Conservation (phyloP, 2,797 vertebrate species). For the Falco columbarius region DNA sequence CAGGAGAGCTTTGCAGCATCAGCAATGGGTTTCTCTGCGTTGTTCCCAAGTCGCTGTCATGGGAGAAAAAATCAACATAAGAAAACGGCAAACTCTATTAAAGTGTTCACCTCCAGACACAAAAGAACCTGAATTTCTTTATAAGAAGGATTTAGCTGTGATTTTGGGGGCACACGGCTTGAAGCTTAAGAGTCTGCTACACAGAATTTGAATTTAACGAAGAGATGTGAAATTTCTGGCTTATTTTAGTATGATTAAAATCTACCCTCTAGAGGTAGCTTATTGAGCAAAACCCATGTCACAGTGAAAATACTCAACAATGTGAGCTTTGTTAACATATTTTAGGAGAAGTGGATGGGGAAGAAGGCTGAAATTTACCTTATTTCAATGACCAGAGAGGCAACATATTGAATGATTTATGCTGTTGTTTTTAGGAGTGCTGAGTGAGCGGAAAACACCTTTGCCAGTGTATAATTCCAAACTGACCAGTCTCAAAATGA, state of each 20-base stretch:
- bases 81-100: constrained; percentile 1
- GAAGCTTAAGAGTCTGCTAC: not conserved
- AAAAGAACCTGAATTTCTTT: not conserved
- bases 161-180: not conserved
- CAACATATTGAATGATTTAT: not conserved
- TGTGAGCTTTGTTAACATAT: not conserved
- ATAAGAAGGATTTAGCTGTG: not conserved
- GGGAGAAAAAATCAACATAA: not conserved
- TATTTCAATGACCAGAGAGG: not conserved
- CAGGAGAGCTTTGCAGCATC: constrained; percentile 94
- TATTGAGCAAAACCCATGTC: constrained; percentile 10
- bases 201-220: not conserved
- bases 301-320: not conserved
- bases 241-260: not conserved
- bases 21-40: constrained; percentile 82
- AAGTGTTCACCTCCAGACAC: not conserved
- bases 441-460: not conserved
- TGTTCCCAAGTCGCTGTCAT: constrained; percentile 81
- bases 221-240: not conserved
- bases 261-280: not conserved
- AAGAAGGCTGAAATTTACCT: not conserved
- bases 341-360: constrained; percentile 6
- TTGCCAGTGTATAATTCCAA: not conserved
- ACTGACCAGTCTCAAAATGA: not conserved
- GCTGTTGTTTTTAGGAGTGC: not conserved